Evolutionary conservation across 2,888 invertebrate species (phyloP), one percentile per base, ranked within the genome.

Genomic region (Odontomyia ornata): DNA sequence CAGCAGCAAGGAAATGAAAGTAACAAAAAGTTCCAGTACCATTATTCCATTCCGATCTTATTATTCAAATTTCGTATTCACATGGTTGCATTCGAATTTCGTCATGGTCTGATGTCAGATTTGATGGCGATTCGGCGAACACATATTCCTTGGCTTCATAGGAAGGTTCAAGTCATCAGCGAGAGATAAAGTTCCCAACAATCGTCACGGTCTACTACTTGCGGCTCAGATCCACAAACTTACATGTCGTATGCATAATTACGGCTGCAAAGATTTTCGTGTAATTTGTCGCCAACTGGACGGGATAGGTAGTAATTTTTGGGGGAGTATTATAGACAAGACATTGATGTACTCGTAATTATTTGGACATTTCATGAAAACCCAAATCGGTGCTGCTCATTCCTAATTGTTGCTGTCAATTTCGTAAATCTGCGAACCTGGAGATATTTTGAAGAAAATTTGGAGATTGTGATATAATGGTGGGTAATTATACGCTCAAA

Each of bases 41-140:
- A 72, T 72, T 72, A 56, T 56, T 56, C 56, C 71, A 52, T 56
- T 56, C 56, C 71, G 27, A 28, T 56, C 52, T 56, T 27, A 36
- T 73, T 73, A 73, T 72, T 56, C 57, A 21, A 18, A 57, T 57
- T 36, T 36, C 18, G 43, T 73, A 73, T 43, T 57, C 73, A 73
- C 73, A 73, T 28, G 21, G 57, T 73, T 73, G 73, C 73, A 73
- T 73, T 73, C 60, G 60, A 73, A 57, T 57, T 73, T 30, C 73
- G 73, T 73, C 73, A 73, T 60, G 73, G 73, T 73, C 73, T 73
- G 73, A 73, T 21, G 60, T 60, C 43, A 13, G 36, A 43, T 73
- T 73, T 73, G 73, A 73, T 57, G 73, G 60, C 73, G 28, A 56
- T 56, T 56, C 56, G 57, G 30, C 72, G 23, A 57, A 25, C 15